These are phyloP conservation scores for Rotaria magnacalcarata DNA, from an alignment of 2,888 invertebrate genomes.

Conservation along the genomic window DNA sequence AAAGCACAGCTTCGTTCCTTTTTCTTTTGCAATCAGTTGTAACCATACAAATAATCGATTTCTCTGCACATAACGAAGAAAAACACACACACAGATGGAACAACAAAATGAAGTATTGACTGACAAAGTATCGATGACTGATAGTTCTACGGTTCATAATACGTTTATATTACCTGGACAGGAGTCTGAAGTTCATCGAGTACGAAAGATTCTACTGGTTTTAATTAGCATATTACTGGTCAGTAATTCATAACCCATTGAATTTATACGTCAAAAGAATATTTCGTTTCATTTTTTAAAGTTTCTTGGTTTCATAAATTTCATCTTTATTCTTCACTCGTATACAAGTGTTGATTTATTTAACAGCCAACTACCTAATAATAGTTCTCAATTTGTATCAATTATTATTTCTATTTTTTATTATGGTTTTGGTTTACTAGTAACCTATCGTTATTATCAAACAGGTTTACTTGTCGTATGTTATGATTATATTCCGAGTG, in stretches of 20 bases:
- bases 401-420: not conserved
- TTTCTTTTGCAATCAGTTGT: not conserved
- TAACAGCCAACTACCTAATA: not conserved
- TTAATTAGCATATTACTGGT: not conserved
- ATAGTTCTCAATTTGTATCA: not conserved
- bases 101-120: not conserved
- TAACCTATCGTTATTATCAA: constrained; percentile 4
- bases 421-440: not conserved
- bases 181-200: not conserved
- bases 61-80: not conserved
- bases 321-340: not conserved
- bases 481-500: not conserved
- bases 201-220: not conserved
- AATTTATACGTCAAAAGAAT: not conserved
- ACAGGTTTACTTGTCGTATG: not conserved
- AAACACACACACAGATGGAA: not conserved
- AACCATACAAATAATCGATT: not conserved
- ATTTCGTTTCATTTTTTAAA: not conserved
- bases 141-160: not conserved
- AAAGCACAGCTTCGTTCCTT: not conserved
- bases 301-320: not conserved
- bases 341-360: not conserved
- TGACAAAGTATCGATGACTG: not conserved
- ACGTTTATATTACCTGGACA: not conserved
- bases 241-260: not conserved